phyloP scores from a whole-genome alignment of 2,797 vertebrate species.

The Clamator glandarius region DNA sequence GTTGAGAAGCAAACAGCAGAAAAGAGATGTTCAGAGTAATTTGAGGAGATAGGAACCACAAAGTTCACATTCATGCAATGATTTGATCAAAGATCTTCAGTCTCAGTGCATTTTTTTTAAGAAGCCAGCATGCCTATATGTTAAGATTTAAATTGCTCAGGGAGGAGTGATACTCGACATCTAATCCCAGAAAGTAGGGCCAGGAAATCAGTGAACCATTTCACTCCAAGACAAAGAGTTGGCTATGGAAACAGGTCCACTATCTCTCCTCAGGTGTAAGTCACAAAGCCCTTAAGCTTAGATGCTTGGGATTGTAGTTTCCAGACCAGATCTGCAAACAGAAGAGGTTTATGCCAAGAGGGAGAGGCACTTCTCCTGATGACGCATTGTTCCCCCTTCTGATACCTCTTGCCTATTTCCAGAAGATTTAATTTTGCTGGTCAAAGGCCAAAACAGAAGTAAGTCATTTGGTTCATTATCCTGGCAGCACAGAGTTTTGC shows the following conservation, averaged over 20 bases:
- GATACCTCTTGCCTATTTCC: not conserved
- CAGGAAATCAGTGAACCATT: not conserved
- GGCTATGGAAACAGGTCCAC: not conserved
- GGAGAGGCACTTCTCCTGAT: too few species aligned
- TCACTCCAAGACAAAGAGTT: not conserved
- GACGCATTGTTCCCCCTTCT: too few species aligned
- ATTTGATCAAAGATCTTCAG: slow-evolving; percentile 12
- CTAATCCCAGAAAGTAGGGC: not conserved
- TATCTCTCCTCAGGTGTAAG: not conserved
- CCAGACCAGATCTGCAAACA: not conserved
- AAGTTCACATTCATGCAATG: not conserved
- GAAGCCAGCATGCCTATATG: not conserved
- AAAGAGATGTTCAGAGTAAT: not conserved
- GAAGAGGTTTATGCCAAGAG: not conserved
- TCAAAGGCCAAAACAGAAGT: not conserved
- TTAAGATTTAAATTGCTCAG: not conserved
- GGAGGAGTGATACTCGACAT: not conserved
- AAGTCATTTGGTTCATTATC: not conserved
- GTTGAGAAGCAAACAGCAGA: not conserved
- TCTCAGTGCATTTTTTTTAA: not conserved
- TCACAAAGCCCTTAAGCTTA: not conserved
- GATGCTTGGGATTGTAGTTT: not conserved
- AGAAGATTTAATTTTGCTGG: not conserved
- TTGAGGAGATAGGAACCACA: not conserved
- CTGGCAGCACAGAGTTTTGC: not conserved